These are phyloP conservation scores for Thunnus thynnus DNA, from an alignment of 2,113 vertebrate genomes.

Conservation along the genomic window DNA sequence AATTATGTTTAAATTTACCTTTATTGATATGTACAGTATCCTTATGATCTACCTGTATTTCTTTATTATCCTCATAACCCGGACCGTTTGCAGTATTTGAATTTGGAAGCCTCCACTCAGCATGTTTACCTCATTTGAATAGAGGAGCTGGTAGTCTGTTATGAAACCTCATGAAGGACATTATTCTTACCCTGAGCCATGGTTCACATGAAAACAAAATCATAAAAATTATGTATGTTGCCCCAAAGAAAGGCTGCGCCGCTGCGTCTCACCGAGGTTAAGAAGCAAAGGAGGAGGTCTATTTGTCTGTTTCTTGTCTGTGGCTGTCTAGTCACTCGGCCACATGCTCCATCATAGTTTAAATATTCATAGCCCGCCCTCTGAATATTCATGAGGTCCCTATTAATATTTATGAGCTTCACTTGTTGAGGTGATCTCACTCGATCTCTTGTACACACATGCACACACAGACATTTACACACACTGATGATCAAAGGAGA, in stretches of 20 bases:
- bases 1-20: too few species aligned
- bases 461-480: slow-evolving; percentile 13
- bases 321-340: slow-evolving; percentile 75
- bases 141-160: slow-evolving; percentile 29
- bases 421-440: slow-evolving; percentile 78
- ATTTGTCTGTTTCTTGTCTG: slow-evolving; percentile 80
- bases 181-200: slow-evolving; percentile 43
- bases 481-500: too few species aligned
- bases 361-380: slow-evolving; percentile 77
- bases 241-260: slow-evolving; percentile 44
- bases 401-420: slow-evolving; percentile 79
- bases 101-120: slow-evolving; percentile 45
- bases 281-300: slow-evolving; percentile 68
- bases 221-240: slow-evolving; percentile 52
- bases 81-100: slow-evolving; percentile 28
- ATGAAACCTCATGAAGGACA: slow-evolving; percentile 24
- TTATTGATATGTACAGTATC: too few species aligned
- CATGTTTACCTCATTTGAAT: slow-evolving; percentile 58
- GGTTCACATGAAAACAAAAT: slow-evolving; percentile 63
- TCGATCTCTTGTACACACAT: slow-evolving; percentile 73
- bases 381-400: slow-evolving; percentile 77
- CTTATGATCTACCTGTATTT: background rate
- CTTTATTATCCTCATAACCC: background rate
- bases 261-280: slow-evolving; percentile 44
- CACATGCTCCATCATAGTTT: slow-evolving; percentile 79